Conservation (phyloP, 2,113 vertebrate genomes). For the Cheirogaleus medius region DNA sequence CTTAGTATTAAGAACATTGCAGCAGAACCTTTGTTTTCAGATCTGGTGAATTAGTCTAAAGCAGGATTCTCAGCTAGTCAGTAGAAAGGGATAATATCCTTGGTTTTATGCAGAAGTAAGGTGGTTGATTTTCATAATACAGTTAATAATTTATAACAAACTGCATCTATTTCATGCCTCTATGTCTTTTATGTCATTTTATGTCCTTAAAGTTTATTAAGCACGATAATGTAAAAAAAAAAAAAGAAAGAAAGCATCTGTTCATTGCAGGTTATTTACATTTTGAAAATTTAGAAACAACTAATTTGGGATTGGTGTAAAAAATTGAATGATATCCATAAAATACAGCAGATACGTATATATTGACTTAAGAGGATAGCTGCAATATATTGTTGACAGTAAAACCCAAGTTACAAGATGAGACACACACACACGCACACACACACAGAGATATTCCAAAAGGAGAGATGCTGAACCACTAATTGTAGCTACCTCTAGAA, state of each 20-base stretch:
- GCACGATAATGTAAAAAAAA: not conserved
- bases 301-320: not conserved
- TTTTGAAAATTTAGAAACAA: not conserved
- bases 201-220: not conserved
- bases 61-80: not conserved
- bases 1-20: not conserved
- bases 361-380: not conserved
- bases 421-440: not conserved
- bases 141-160: constrained; percentile 12
- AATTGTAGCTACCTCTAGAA: not conserved
- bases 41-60: constrained; percentile 11
- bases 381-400: not conserved
- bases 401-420: not conserved
- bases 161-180: not conserved
- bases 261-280: not conserved
- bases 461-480: not conserved
- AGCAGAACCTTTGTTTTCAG: not conserved
- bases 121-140: not conserved
- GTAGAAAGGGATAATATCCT: not conserved
- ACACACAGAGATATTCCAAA: not conserved
- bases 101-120: not conserved
- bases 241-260: not conserved
- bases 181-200: not conserved
- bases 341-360: not conserved
- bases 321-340: not conserved